Evolutionary conservation across 2,113 vertebrate species (phyloP), one percentile per base, ranked within the genome.

Genomic region (Centrocercus urophasianus): DNA sequence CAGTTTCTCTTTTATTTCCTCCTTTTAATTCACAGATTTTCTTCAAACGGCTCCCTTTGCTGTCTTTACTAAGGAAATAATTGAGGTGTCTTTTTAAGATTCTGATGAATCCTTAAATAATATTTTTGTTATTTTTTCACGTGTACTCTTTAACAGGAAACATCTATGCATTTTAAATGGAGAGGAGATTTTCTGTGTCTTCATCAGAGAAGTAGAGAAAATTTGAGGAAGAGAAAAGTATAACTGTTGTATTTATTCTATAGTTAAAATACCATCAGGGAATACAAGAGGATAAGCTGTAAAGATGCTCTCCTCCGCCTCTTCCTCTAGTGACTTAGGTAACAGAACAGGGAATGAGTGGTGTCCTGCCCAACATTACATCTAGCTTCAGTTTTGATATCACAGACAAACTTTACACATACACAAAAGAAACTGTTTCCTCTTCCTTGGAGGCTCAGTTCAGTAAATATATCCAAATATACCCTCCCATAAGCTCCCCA

Each of bases 1-100:
- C 57, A 24, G 43, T 47, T 96, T 75, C 61, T 56, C 66, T 96
- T 95, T 86, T 38, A 93, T 86, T 57, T 85, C 48, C 64, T 69
- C 38, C 67, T 91, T 77, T 63, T 48, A 90, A 83, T 87, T 79
- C 72, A 34, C 76, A 17, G n/a, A 24, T 48, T 84, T 94, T 78
- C 63, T 81, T 87, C 67, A 24, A 40, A 16, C 11, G 80, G 57
- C 61, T 93, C 60, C 64, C 83, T 64, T 75, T 59, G 24, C 8
- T 69, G 78, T 86, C 70, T 73, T 95, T 25, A 2, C 91, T 78
- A 86, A 90, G 32, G 36, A 91, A 92, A n/a, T 40, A 92, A 90
- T 72, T 87, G 79, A 56, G 64, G 54, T 47, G 16, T 48, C 47
- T 90, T 85, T 67, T 83, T 67, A 83, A 50, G 28, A 59, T 67